phyloP scores from a whole-genome alignment of 2,888 invertebrate species.

The Terebella lapidaria region DNA sequence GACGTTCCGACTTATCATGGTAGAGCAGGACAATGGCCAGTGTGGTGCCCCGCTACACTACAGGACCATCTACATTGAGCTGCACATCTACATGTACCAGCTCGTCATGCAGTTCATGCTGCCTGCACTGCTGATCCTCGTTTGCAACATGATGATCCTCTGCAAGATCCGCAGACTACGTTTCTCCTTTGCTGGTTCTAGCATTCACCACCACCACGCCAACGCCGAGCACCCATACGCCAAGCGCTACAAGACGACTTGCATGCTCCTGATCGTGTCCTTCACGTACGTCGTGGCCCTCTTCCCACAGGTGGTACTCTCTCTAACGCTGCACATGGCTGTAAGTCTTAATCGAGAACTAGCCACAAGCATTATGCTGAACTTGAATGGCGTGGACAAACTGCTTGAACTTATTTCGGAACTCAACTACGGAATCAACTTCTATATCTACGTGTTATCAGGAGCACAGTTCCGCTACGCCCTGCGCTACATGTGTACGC shows the following conservation, averaged over 20 bases:
- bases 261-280: slow-evolving; percentile 37
- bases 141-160: slow-evolving; percentile 38
- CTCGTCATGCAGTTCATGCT: slow-evolving; percentile 34
- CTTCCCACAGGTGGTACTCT: slow-evolving; percentile 33
- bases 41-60: slow-evolving; percentile 18
- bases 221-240: neutral
- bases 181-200: slow-evolving; percentile 3
- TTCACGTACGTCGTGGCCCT: slow-evolving; percentile 36
- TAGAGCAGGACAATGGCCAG: slow-evolving; percentile 21
- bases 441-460: slow-evolving; percentile 42
- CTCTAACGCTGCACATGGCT: slow-evolving; percentile 30
- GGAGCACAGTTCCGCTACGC: slow-evolving; percentile 37
- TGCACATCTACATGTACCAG: slow-evolving; percentile 42
- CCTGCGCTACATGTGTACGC: slow-evolving; percentile 27
- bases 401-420: slow-evolving; percentile 31
- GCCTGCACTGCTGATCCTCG: slow-evolving; percentile 38
- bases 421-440: slow-evolving; percentile 38
- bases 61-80: slow-evolving; percentile 29
- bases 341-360: slow-evolving; percentile 17
- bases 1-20: slow-evolving; percentile 36
- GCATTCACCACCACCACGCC: neutral
- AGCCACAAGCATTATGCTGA: slow-evolving; percentile 18
- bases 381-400: slow-evolving; percentile 26
- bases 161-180: slow-evolving; percentile 30
- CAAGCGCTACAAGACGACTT: slow-evolving; percentile 32